Evolutionary conservation across 1,140 invertebrate species (phyloP).

Genomic region (Hetaerina americana): DNA sequence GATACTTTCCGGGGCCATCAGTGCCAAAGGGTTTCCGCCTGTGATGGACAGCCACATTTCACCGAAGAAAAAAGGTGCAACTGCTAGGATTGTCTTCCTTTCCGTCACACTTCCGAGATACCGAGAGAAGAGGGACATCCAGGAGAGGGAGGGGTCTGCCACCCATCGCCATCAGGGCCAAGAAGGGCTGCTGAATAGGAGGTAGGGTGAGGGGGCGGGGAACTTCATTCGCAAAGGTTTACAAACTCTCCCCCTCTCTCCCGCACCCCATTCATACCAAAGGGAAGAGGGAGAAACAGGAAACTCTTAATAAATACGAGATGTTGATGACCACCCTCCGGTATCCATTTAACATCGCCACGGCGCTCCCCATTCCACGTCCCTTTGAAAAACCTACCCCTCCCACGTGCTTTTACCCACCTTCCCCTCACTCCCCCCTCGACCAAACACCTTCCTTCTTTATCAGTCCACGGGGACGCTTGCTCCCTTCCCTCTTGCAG

Average conservation of each 20-base stretch:
- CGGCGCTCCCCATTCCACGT: background rate
- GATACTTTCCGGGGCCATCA: background rate
- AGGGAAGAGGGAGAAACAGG: no score
- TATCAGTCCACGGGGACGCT: no score
- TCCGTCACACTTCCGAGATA: background rate
- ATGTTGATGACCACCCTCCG: background rate
- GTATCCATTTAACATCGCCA: background rate
- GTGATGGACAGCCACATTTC: background rate
- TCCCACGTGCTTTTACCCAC: background rate
- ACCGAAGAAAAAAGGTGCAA: background rate
- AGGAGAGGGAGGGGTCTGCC: background rate
- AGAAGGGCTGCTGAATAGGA: background rate
- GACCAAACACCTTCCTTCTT: no score
- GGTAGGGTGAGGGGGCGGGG: background rate
- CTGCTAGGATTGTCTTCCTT: background rate
- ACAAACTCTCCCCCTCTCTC: background rate
- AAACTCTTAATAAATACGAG: background rate
- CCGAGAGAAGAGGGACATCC: no score
- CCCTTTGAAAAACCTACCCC: background rate
- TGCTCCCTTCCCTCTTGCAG: no score
- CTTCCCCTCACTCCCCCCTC: background rate
- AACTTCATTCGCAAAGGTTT: background rate
- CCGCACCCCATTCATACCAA: background rate
- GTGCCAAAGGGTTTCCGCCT: background rate
- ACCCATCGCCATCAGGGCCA: background rate